These are phyloP conservation scores for Camponotus vicinus DNA, from an alignment of 1,140 invertebrate species.

Conservation along the genomic window DNA sequence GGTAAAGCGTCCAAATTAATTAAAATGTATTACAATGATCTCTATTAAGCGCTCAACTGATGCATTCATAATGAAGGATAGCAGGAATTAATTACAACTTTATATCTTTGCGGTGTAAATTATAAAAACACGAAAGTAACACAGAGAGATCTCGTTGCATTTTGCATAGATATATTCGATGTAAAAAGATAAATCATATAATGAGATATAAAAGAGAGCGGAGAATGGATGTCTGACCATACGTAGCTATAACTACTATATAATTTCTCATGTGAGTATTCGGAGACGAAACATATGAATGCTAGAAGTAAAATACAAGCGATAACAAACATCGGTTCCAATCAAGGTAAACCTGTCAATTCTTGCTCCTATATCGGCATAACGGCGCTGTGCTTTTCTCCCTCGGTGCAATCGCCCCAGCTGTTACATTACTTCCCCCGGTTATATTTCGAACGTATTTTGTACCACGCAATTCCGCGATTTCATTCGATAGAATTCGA, in stretches of 20 bases:
- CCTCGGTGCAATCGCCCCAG: not conserved
- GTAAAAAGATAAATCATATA: not conserved
- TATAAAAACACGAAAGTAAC: not conserved
- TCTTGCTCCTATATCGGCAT: constrained; percentile 21
- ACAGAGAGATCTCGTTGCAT: not conserved
- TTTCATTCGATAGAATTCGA: constrained; percentile 62
- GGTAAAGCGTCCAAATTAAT: constrained; percentile 48
- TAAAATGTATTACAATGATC: constrained; percentile 44
- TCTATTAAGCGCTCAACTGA: constrained; percentile 35
- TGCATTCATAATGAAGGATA: constrained; percentile 7
- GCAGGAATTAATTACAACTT: constrained; percentile 25
- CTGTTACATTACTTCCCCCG: constrained; percentile 45
- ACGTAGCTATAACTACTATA: not conserved
- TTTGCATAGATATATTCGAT: not conserved
- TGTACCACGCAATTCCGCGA: constrained; percentile 46
- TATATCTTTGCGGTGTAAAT: constrained; percentile 2
- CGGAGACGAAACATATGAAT: not conserved
- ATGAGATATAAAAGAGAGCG: not conserved
- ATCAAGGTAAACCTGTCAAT: constrained; percentile 50
- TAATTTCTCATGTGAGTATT: not conserved
- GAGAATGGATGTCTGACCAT: constrained; percentile 10
- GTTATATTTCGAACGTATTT: constrained; percentile 58
- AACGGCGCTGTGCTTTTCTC: not conserved
- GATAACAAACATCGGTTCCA: not conserved
- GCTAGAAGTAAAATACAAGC: not conserved